Conservation (phyloP, 1,140 invertebrate genomes). For the Drosophila chauvacae region DNA sequence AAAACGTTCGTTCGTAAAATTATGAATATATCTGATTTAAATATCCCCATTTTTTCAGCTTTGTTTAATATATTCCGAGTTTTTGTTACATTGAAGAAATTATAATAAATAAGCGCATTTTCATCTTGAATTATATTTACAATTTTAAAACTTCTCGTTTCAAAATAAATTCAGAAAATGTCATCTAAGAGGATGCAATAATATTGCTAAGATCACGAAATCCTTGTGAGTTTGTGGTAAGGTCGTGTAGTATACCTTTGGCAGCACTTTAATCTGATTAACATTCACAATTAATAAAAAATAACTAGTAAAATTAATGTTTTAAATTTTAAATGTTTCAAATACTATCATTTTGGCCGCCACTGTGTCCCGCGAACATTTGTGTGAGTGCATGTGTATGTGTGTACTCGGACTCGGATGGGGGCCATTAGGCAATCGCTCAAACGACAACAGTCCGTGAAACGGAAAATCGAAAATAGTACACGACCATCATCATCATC, state of each 20-base stretch:
- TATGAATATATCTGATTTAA: too few species aligned
- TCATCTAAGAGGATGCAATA: too few species aligned
- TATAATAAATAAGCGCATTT: too few species aligned
- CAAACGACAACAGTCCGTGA: conserved; percentile 57
- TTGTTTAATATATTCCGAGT: too few species aligned
- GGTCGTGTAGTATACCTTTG: too few species aligned
- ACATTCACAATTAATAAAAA: too few species aligned
- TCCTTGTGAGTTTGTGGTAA: not conserved
- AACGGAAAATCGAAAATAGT: conserved; percentile 56
- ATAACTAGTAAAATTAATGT: not conserved
- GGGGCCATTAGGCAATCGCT: conserved; percentile 50
- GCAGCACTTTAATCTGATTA: too few species aligned
- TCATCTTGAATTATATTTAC: not conserved
- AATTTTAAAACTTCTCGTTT: not conserved
- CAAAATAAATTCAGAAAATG: not conserved
- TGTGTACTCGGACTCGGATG: conserved; percentile 13
- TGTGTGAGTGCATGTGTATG: conserved; percentile 3
- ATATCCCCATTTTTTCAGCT: too few species aligned
- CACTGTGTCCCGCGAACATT: conserved; percentile 7
- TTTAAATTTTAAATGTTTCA: not conserved
- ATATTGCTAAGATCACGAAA: not conserved
- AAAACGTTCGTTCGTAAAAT: too few species aligned
- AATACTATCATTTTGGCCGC: conserved; percentile 8
- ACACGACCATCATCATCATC: conserved; percentile 31
- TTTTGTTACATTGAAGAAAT: too few species aligned